Base-by-base conservation (phyloP, 2,113 vertebrate genomes). In the Arenaria interpres region DNA sequence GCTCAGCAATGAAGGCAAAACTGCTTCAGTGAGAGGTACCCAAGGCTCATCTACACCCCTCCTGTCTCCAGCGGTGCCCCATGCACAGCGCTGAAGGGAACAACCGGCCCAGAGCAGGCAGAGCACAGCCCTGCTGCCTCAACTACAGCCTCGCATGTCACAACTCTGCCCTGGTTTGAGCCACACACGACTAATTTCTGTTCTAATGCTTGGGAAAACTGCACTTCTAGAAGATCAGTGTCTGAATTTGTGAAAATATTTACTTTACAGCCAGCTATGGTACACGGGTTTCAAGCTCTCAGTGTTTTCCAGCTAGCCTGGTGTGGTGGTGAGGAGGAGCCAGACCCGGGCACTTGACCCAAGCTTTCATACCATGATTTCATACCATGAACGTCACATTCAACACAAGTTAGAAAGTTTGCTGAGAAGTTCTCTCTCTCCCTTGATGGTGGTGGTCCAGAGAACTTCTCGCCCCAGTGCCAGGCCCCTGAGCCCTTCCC, bases 1-100 rank as follows among this genome's bases (percentile, higher is more conserved):
- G 46, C 56, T 81, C 1, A 1, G 7, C 2, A 5, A 0, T 1
- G 6, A 57, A 25, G 62, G 28, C 8, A 87, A 53, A 79, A 24
- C 14, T 0, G 1, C 24, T 45, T 28, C n/a, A 1, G 39, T 2
- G 32, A 8, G 53, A 0, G 6, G 30, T 19, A 12, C 28, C 12
- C 48, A 14, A 20, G 28, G 39, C 64, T 77, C 3, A 1, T 7
- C 46, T 24, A 2, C 27, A 25, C 14, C 35, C 0, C 0, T 8
- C 23, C 51, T 17, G 37, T 13, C 46, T 16, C 39, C 68, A 32
- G 16, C 5, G 3, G 8, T 4, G 41, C 14, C 45, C 41, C 8
- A 1, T 3, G 30, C 1, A 2, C 3, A 7, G 4, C 17, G 2
- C 53, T 3, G 33, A 25, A 14, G 82, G 51, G 22, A 56, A 6